Evolutionary conservation across 2,888 invertebrate genomes (phyloP).

Genomic region (Mesorhabditis belari): DNA sequence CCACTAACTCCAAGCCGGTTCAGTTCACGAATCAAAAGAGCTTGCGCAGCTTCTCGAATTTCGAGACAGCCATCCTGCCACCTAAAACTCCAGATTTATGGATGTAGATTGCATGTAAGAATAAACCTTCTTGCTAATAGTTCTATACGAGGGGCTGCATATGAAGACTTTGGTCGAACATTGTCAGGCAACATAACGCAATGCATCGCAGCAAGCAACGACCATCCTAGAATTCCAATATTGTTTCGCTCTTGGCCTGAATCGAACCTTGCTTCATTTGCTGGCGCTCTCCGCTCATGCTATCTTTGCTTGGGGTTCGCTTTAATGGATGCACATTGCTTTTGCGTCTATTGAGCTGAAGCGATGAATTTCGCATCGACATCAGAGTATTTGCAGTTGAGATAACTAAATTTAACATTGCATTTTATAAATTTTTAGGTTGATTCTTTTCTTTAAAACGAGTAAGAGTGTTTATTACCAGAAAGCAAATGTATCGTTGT

Average conservation of each 20-base stretch:
- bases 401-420: slow-evolving; percentile 64
- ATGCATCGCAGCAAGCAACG: slow-evolving; percentile 85
- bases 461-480: too few relatives aligned
- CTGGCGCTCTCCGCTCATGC: slow-evolving; percentile 23
- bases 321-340: slow-evolving; percentile 57
- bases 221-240: slow-evolving; percentile 78
- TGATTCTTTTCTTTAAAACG: neutral
- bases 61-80: slow-evolving; percentile 99
- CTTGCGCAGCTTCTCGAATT: slow-evolving; percentile 88
- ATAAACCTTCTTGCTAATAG: slow-evolving; percentile 78
- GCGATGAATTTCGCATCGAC: slow-evolving; percentile 93
- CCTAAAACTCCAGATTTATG: slow-evolving; percentile 14
- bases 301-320: slow-evolving; percentile 32
- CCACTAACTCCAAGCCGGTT: slow-evolving; percentile 81
- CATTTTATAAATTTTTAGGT: neutral
- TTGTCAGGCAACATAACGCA: slow-evolving; percentile 91
- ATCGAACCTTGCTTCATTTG: slow-evolving; percentile 36
- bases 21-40: slow-evolving; percentile 83
- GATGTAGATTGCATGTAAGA: neutral
- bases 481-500: slow-evolving; percentile 92
- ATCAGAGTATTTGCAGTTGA: slow-evolving; percentile 91
- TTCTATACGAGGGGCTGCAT: slow-evolving; percentile 91
- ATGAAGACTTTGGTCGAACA: slow-evolving; percentile 65
- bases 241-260: neutral
- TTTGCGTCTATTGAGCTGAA: slow-evolving; percentile 59